Conservation (phyloP, 2,888 invertebrate species). For the Blastobasis lacticolella region DNA sequence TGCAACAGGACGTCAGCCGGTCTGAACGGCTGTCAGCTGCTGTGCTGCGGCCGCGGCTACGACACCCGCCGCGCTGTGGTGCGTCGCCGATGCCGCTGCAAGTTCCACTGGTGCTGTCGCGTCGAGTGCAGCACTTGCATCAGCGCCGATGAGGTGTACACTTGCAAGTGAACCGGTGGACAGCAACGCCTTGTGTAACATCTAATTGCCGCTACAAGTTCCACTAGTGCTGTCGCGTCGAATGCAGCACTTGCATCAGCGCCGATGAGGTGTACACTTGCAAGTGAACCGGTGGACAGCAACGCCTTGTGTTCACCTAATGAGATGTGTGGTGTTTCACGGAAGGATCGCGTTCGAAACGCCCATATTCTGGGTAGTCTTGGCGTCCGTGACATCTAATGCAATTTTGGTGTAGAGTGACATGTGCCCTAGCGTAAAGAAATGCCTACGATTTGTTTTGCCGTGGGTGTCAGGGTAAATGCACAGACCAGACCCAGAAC, state of each 20-base stretch:
- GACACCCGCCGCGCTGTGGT: conserved; percentile 86
- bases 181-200: no score
- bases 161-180: conserved; percentile 80
- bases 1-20: conserved; percentile 83
- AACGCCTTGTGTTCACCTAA: no score
- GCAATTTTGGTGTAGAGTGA: no score
- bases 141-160: conserved; percentile 84
- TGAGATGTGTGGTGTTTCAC: no score
- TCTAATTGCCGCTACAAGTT: conserved; percentile 95
- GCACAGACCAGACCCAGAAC: no score
- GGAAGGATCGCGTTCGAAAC: no score
- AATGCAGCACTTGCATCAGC: conserved; percentile 91
- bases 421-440: no score
- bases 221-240: conserved; percentile 96
- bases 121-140: conserved; percentile 94
- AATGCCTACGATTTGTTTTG: no score
- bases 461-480: no score
- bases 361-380: no score
- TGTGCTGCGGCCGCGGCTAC: conserved; percentile 96
- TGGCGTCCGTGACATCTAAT: no score
- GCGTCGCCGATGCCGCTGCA: conserved; percentile 92
- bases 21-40: conserved; percentile 90
- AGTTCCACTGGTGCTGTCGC: conserved; percentile 97
- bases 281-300: conserved; percentile 71
- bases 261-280: conserved; percentile 89